Base-by-base conservation (phyloP, 2,888 invertebrate species). In the Nasonia oneida region DNA sequence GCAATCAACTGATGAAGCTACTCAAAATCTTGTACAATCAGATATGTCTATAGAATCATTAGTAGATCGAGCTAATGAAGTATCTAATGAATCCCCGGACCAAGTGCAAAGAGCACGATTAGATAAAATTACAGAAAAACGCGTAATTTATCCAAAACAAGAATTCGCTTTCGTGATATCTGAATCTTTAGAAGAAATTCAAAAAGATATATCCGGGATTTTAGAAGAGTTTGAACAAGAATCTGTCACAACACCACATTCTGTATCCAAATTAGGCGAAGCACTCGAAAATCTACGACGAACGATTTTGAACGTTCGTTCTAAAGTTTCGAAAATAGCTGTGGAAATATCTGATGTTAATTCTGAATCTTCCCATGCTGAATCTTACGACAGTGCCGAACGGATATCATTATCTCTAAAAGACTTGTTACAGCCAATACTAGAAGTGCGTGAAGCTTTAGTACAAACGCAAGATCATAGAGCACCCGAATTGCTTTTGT, bases 181-280 rank as follows among this genome's bases (percentile, higher is more conserved):
- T 3, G 74, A 88, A 84, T 88, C 89, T 0, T 81, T 91, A 10
- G 89, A 89, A 23, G 87, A 86, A 57, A 87, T 91, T 77, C 89
- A 91, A 23, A 67, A 91, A 18, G 88, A 90, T 10, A 88, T 91
- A 57, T 89, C 90, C 2, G 88, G 80, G 3, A 91, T 91, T 57
- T 64, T 92, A 23, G 91, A 92, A 76, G 90, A 91, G 64, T 92
- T 90, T 42, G 92, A 92, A 64, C 89, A 91, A 83, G 89, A 89
- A 4, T 87, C 89, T 10, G 86, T 90, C 4, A 88, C 85, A 14
- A 88, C 85, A 6, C 80, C 88, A 14, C 85, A 86, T 8, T 42
- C 88, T 23, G 88, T 90, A 4, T 91, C 91, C 0, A 78, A 86
- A 53, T 82, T 92, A 50, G 89, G 90, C 0, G 89, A 88, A 81